A percentile compares a stretch with the other conserved stretches of the same genome.
These are phyloP conservation scores for Phorcus lineatus DNA, from an alignment of 2,888 invertebrate genomes.

Conservation along the genomic window DNA sequence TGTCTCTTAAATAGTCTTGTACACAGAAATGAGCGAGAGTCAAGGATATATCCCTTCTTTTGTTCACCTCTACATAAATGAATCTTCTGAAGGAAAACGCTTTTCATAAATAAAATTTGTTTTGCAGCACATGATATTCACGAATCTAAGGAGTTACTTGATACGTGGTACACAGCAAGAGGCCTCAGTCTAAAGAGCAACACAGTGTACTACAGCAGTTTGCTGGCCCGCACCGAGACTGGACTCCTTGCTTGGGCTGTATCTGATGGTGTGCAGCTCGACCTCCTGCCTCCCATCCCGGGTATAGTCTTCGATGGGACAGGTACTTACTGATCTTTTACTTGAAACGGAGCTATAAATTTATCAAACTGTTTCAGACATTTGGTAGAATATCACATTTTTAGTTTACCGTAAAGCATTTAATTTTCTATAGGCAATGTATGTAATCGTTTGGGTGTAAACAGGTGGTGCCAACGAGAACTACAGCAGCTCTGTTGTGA, in stretches of 20 bases:
- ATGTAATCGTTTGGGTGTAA: neutral
- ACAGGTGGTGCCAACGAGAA: neutral
- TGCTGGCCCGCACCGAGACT: conserved; percentile 40
- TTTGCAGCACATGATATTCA: conserved; percentile 31
- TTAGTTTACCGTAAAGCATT: too few relatives aligned
- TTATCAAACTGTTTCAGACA: too few relatives aligned
- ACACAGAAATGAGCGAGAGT: too few relatives aligned
- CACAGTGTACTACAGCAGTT: conserved; percentile 37
- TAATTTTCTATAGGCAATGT: too few relatives aligned
- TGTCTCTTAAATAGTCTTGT: too few relatives aligned
- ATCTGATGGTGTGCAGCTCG: conserved; percentile 43
- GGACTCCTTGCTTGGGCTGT: conserved; percentile 35
- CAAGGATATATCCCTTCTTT: too few relatives aligned
- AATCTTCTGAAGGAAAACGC: too few relatives aligned
- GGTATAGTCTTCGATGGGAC: conserved; percentile 34
- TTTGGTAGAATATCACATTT: too few relatives aligned
- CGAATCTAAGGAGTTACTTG: neutral
- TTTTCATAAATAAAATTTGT: too few relatives aligned
- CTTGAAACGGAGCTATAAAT: too few relatives aligned
- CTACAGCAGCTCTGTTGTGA: neutral
- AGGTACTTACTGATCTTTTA: conserved; percentile 22
- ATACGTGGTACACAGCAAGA: neutral
- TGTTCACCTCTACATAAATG: too few relatives aligned
- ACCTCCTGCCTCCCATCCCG: conserved; percentile 29
- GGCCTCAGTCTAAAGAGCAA: conserved; percentile 24